phyloP scores from a whole-genome alignment of 2,113 vertebrate species.

The Rana temporaria region DNA sequence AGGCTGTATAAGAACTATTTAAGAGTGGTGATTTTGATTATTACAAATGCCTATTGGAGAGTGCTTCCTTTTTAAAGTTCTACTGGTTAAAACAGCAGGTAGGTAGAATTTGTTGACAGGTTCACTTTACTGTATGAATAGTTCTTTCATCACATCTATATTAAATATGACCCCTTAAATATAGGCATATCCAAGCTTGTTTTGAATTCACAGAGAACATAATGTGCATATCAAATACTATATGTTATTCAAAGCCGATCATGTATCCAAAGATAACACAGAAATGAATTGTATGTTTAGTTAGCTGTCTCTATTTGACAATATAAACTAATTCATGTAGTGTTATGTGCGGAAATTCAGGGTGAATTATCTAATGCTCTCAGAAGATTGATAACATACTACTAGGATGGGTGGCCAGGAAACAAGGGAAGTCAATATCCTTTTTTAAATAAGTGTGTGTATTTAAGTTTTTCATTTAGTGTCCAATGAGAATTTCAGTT shows the following conservation, averaged over 20 bases:
- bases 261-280: constrained; percentile 44
- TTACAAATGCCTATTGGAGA: too few species aligned
- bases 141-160: too few species aligned
- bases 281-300: constrained; percentile 31
- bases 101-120: too few species aligned
- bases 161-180: neutral
- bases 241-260: neutral
- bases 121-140: too few species aligned
- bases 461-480: too few species aligned
- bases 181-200: neutral
- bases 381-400: constrained; percentile 16
- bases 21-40: too few species aligned
- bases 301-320: constrained; percentile 27
- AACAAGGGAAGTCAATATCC: neutral
- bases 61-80: too few species aligned
- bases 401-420: neutral
- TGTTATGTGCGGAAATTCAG: constrained; percentile 30
- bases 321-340: constrained; percentile 12
- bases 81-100: too few species aligned
- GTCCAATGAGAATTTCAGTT: too few species aligned
- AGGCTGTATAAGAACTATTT: too few species aligned
- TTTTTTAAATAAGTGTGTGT: neutral
- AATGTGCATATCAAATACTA: neutral
- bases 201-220: neutral
- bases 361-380: neutral